phyloP scores from a whole-genome alignment of 1,140 invertebrate species.

The Trichomalopsis sarcophagae region DNA sequence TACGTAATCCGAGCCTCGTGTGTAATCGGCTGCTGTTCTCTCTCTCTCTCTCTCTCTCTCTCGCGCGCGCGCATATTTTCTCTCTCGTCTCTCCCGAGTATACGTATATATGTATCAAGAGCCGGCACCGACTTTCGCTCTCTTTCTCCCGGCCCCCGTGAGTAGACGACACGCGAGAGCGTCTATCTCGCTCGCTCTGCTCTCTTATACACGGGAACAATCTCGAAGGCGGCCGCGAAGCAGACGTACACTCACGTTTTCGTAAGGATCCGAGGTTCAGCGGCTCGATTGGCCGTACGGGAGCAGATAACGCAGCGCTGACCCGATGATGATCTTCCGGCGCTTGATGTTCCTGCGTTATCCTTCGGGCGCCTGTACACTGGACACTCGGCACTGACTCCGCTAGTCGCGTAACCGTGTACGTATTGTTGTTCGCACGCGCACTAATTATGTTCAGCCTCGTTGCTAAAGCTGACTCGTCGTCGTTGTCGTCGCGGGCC shows the following conservation, averaged over 20 bases:
- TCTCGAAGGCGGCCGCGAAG: background rate
- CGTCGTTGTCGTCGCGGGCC: background rate
- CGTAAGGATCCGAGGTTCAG: background rate
- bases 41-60: background rate
- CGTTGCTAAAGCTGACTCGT: background rate
- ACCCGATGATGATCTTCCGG: background rate
- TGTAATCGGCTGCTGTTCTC: background rate
- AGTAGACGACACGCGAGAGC: background rate
- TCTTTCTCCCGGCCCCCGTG: background rate
- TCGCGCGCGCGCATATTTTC: background rate
- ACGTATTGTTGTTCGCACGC: background rate
- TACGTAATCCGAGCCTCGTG: conserved; percentile 1
- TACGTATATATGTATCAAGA: background rate
- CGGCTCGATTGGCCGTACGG: background rate
- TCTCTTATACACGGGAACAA: background rate
- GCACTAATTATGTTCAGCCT: background rate
- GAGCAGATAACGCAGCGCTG: background rate
- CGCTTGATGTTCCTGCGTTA: background rate
- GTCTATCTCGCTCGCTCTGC: background rate
- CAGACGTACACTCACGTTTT: background rate
- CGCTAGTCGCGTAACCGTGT: background rate
- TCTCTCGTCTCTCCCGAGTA: too few species aligned
- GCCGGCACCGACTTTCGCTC: background rate
- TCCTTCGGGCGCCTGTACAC: background rate
- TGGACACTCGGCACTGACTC: background rate